phyloP scores from a whole-genome alignment of 2,113 vertebrate genomes.

The Taurulus bubalis region DNA sequence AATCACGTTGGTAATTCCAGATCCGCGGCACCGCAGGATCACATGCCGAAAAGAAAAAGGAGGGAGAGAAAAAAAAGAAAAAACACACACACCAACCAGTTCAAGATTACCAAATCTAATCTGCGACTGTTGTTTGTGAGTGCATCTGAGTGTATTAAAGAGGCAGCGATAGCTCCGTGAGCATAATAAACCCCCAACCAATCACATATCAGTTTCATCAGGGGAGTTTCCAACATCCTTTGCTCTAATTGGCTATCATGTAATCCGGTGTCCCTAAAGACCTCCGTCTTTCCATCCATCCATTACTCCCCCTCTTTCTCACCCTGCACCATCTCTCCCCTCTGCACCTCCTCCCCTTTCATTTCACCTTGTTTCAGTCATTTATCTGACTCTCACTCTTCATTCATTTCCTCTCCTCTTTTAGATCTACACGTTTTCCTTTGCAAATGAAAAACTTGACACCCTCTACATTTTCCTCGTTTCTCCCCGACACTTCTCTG shows the following conservation, averaged over 20 bases:
- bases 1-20: conserved; percentile 12
- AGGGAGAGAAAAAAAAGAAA: neutral
- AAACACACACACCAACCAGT: neutral
- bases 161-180: conserved; percentile 55
- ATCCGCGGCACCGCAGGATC: conserved; percentile 13
- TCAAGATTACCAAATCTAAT: conserved; percentile 44
- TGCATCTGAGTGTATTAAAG: conserved; percentile 45
- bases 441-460: conserved; percentile 27
- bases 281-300: conserved; percentile 56
- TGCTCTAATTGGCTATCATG: conserved; percentile 92
- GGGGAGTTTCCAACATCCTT: conserved; percentile 87
- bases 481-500: conserved; percentile 8
- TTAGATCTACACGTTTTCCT: conserved; percentile 14
- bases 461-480: conserved; percentile 4
- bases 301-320: conserved; percentile 36
- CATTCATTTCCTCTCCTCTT: neutral
- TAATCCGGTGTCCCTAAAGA: conserved; percentile 89
- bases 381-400: conserved; percentile 7
- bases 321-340: neutral
- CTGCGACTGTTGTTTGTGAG: conserved; percentile 27
- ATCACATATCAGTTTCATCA: conserved; percentile 80
- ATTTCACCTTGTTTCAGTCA: neutral
- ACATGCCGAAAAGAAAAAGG: neutral
- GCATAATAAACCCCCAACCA: conserved; percentile 74
- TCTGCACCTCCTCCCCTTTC: neutral